Evolutionary conservation across 2,797 vertebrate species (phyloP), one percentile per base, ranked within the genome.

Genomic region (Enteromius trimaculatus): DNA sequence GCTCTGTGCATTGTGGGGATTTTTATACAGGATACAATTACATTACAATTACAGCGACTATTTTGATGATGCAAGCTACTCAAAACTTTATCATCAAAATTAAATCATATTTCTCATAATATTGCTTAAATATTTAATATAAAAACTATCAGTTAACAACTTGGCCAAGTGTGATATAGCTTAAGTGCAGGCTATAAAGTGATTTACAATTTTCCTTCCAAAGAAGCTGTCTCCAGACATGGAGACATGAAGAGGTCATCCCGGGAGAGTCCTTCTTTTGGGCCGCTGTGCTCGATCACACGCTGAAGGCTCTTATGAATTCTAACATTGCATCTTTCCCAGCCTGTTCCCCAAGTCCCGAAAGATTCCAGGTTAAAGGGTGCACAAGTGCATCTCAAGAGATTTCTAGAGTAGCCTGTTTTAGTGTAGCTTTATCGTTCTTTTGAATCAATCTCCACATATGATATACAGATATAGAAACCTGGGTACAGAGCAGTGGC

Each of bases 331-430:
- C 89, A 88, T 90, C 88, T 90, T 93, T 93, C 88, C 81, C 90
- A 91, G 87, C 88, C 90, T 90, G 89, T 84, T 87, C 87, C 76
- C 1, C 16, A 84, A 68, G 84, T 83, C 90, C 89, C 90, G 13
- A 2, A 42, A 80, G 85, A 86, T 86, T 87, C 87, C 90, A 92
- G 85, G 89, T 91, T 92, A 87, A 87, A 88, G 86, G 77, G 77
- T 85, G 80, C 68, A 75, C 60, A 21, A 80, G 83, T 86, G 55
- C 72, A 55, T 69, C 80, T 86, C 83, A 31, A n/a, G 60, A 78
- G 58, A 71, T 84, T 49, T 81, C 68, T 37, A 8, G 14, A 76
- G 31, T 69, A 58, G 55, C 10, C n/a, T 58, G 71, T 77, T 81
- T 77, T 47, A 70, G 65, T 9, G 11, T 26, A 47, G 47, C 31